Conservation (phyloP, 2,113 vertebrate genomes). For the Lanius collurio region DNA sequence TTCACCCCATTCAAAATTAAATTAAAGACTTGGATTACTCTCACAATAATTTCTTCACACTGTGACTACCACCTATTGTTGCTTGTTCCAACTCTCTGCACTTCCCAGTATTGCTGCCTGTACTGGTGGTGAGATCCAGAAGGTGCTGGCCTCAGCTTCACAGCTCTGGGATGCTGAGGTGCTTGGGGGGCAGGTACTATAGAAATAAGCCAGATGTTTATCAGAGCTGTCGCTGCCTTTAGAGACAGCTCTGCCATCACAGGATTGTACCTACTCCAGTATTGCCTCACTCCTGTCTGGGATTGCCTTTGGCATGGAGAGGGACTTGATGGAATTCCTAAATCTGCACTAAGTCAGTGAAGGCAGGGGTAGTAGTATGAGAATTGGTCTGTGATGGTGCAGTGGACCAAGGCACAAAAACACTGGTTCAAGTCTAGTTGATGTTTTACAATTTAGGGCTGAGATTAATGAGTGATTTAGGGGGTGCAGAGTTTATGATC, state of each 20-base stretch:
- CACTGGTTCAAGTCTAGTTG: neutral
- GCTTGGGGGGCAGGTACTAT: rapidly evolving
- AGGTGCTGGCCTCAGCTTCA: neutral
- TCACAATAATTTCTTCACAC: neutral
- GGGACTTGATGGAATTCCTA: neutral
- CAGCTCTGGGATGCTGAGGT: neutral
- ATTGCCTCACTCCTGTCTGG: neutral
- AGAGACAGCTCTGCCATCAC: neutral
- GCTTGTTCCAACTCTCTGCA: neutral
- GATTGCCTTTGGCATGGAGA: neutral
- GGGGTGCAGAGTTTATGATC: neutral
- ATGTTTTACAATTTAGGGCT: neutral
- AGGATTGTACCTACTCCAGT: neutral
- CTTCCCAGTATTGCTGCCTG: neutral
- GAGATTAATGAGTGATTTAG: neutral
- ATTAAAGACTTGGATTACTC: neutral
- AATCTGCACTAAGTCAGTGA: neutral
- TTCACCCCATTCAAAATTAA: neutral
- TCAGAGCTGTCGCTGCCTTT: neutral
- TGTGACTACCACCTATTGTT: neutral
- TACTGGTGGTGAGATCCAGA: neutral
- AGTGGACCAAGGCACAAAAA: neutral
- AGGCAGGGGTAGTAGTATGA: neutral
- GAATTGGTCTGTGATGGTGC: neutral
- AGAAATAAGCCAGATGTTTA: neutral